phyloP scores from a whole-genome alignment of 2,113 vertebrate species.

The Myotis lucifugus region DNA sequence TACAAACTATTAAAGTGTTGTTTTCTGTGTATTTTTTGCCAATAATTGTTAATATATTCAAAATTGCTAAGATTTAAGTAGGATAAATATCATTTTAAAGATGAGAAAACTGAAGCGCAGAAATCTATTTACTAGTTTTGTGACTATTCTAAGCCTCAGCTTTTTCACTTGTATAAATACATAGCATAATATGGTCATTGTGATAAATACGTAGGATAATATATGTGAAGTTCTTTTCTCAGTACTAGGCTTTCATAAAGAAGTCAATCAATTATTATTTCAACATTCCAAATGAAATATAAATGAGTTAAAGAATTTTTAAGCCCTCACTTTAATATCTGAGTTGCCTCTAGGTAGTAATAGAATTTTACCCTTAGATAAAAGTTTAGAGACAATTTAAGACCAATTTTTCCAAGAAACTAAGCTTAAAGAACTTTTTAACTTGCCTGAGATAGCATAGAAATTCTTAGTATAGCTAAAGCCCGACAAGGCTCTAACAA shows the following conservation, averaged over 20 bases:
- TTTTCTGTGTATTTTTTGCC: background rate
- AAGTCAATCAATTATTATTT: slow-evolving; percentile 18
- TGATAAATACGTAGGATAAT: background rate
- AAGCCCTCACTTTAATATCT: background rate
- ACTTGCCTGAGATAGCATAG: background rate
- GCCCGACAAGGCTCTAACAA: background rate
- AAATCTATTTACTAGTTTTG: background rate
- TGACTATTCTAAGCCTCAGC: background rate
- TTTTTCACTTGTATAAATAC: background rate
- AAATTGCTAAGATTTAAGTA: background rate
- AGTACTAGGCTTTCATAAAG: background rate
- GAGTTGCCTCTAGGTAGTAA: background rate
- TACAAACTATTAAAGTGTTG: background rate
- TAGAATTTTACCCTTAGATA: slow-evolving; percentile 1
- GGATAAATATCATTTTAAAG: background rate
- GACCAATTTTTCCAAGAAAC: background rate
- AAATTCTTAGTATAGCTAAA: background rate
- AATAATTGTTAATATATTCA: background rate
- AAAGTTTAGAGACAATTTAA: background rate
- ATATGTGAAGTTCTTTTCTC: background rate
- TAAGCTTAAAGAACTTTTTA: background rate
- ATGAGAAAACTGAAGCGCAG: background rate
- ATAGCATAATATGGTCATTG: background rate
- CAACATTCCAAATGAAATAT: slow-evolving; percentile 39
- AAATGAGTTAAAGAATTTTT: background rate